Evolutionary conservation across 2,797 vertebrate genomes (phyloP), one percentile per base, ranked within the genome.

Genomic region (Picus viridis): DNA sequence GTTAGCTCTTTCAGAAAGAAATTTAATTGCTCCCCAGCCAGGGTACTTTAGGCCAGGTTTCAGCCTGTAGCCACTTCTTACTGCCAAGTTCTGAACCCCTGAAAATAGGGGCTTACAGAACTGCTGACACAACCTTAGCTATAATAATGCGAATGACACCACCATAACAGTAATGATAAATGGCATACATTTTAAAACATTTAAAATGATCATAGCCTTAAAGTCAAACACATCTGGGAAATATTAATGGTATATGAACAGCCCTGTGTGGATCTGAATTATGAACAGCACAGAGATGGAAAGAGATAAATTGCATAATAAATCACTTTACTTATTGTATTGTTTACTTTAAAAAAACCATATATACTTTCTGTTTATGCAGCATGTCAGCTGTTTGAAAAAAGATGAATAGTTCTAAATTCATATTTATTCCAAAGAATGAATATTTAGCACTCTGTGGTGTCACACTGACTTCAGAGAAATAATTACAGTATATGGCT

Each of bases 281-380:
- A 97, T 97, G 95, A 97, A 96, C 97, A 96, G 95, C 41, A 80
- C 71, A 93, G 90, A 96, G 97, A 98, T 96, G 97, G 97, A 97
- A 97, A 96, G 95, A 98, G 98, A 98, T 97, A 97, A 97, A 98
- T 97, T 97, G 87, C 95, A 97, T 98, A 97, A 98, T 98, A 98
- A 98, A 98, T 98, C 97, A 97, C 93, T 96, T 96, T 95, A 95
- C 91, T 93, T 97, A 95, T 95, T 97, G 61, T 97, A 96, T 97
- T 97, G 95, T 97, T 96, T 97, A 97, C 96, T 97, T 97, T 13
- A 57, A 96, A 94, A 97, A 87, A 86, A 9, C 9, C 15, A 83
- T 89, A 97, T 89, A 96, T 95, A 96, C 91, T 97, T 97, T 96
- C 94, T 97, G 90, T 97, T 97, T 98, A 97, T 97, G 95, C 95